Base-by-base conservation (phyloP, 2,113 vertebrate genomes). In the Epinephelus cyanopodus region DNA sequence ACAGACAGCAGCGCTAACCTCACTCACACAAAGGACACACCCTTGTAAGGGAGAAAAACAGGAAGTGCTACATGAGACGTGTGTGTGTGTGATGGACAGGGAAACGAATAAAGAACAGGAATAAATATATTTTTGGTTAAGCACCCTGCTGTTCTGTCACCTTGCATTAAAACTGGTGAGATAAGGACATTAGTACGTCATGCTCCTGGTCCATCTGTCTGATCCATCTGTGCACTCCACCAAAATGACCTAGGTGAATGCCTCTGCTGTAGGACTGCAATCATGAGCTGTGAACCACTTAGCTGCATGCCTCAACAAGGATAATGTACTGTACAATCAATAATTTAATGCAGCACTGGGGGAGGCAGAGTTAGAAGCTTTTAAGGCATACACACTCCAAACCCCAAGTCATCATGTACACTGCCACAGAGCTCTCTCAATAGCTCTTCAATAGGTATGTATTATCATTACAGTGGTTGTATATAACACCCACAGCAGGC, bases 21-120 rank as follows among this genome's bases (percentile, higher is more conserved):
- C 82, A 45, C 77, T 87, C 70, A 60, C 86, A 90, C 91, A 92
- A 92, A 90, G 87, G 90, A 92, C 90, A 92, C 92, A 58, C 93
- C 92, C 90, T 89, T 89, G 81, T 74, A 23, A 74, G 75, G 61
- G 70, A 79, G 81, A 80, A 90, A 86, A 93, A 94, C 92, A 86
- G 90, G 90, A 93, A 93, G 86, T 89, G 70, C 50, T 78, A 23
- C 23, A 77, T 5, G n/a, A 48, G 61, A 58, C 7, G 15, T 11
- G 33, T 52, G 53, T 65, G 23, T 47, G 4, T 29, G 37, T 52
- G 52, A 72, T 63, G n/a, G 53, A 79, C 45, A 75, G 6, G 12
- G 14, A 60, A 21, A 68, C 3, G 27, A 8, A 70, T 27, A 37
- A 18, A 63, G 25, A 70, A 39, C 13, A 37, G 33, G 11, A 61